phyloP scores from a whole-genome alignment of 2,113 vertebrate species.

The Argyrosomus japonicus region DNA sequence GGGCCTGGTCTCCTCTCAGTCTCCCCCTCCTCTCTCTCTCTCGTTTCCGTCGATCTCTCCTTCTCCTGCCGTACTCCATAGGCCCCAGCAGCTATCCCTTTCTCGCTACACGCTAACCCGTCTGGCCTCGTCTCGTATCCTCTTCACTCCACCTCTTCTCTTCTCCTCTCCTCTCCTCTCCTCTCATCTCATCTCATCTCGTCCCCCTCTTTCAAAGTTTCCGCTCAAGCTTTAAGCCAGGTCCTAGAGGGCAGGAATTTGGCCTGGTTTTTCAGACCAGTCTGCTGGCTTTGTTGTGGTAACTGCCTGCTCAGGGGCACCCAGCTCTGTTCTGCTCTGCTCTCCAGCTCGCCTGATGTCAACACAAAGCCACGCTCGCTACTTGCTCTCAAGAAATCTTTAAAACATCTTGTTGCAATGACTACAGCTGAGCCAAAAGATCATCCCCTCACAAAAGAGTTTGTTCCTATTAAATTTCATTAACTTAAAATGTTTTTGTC shows the following conservation, averaged over 20 bases:
- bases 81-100: constrained; percentile 76
- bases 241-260: constrained; percentile 82
- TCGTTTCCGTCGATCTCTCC: constrained; percentile 64
- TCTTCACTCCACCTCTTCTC: constrained; percentile 49
- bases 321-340: constrained; percentile 67
- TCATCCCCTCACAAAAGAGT: constrained; percentile 15
- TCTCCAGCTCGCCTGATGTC: constrained; percentile 71
- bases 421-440: constrained; percentile 42
- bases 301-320: constrained; percentile 79
- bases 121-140: constrained; percentile 67
- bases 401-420: constrained; percentile 62
- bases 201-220: constrained; percentile 75
- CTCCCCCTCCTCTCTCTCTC: constrained; percentile 46
- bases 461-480: constrained; percentile 28
- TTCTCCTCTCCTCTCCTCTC: constrained; percentile 41
- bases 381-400: constrained; percentile 56
- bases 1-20: constrained; percentile 55
- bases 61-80: constrained; percentile 62
- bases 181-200: constrained; percentile 52
- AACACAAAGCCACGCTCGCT: constrained; percentile 66
- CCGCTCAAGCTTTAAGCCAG: constrained; percentile 74
- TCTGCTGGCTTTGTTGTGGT: constrained; percentile 82
- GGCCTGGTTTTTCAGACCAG: constrained; percentile 78
- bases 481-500: neutral
- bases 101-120: constrained; percentile 61